Evolutionary conservation across 2,797 vertebrate genomes (phyloP).

Genomic region (Tragelaphus oryx): DNA sequence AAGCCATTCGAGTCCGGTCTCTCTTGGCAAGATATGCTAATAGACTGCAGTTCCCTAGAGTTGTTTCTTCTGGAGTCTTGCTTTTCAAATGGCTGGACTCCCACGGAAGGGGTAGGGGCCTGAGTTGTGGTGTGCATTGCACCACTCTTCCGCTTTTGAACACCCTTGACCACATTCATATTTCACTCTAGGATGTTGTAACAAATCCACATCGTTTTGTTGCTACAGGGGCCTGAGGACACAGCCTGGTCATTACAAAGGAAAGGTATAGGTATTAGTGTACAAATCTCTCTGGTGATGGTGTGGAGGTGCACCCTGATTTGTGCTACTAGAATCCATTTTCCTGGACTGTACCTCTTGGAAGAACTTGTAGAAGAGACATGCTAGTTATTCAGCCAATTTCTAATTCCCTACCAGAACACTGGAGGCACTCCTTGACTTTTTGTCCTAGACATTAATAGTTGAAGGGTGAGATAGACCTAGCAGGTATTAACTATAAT

Average conservation of each 20-base stretch:
- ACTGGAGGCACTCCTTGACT: neutral
- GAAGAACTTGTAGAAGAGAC: neutral
- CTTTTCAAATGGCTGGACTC: neutral
- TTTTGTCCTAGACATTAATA: neutral
- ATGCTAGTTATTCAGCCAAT: neutral
- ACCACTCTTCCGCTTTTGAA: neutral
- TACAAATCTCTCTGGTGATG: neutral
- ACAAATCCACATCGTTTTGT: neutral
- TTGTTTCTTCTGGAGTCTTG: slow-evolving; percentile 7
- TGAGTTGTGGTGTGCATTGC: neutral
- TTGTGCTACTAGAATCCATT: neutral
- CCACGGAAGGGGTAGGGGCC: neutral
- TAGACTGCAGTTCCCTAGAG: neutral
- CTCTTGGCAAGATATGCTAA: neutral
- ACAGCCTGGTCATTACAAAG: neutral
- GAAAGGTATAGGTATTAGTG: neutral
- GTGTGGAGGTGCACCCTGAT: neutral
- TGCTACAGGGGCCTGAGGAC: slow-evolving; percentile 20
- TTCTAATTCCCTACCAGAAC: neutral
- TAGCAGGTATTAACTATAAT: neutral
- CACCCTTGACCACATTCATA: neutral
- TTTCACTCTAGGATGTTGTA: neutral
- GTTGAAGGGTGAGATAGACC: neutral
- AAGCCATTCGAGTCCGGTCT: slow-evolving; percentile 14
- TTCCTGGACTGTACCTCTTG: neutral